phyloP scores from a whole-genome alignment of 2,797 vertebrate genomes.

The Dromococcyx pavoninus region DNA sequence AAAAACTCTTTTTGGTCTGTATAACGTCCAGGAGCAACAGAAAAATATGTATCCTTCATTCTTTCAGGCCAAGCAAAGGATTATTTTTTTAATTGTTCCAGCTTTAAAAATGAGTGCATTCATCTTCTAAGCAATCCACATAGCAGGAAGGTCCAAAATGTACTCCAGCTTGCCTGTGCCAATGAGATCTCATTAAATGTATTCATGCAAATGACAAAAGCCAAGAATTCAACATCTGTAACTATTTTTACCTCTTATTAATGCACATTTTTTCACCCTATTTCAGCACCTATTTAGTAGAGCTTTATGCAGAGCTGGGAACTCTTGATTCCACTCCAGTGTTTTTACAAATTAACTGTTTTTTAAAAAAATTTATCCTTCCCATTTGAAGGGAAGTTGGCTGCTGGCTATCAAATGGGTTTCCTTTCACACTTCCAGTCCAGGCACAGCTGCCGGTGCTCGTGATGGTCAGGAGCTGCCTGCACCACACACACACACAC shows the following conservation, averaged over 20 bases:
- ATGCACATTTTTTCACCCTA: background rate
- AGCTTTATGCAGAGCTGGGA: background rate
- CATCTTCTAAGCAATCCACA: slow-evolving; percentile 18
- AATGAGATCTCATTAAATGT: background rate
- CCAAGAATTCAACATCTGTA: background rate
- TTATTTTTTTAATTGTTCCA: slow-evolving; percentile 43
- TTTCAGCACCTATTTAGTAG: background rate
- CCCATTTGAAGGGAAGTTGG: background rate
- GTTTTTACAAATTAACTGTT: background rate
- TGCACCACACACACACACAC: fast-evolving
- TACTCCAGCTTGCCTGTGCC: background rate
- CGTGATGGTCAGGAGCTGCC: background rate
- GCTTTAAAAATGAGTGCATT: slow-evolving; percentile 34
- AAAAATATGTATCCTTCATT: background rate
- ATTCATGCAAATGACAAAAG: background rate
- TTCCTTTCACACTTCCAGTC: background rate
- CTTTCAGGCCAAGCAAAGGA: slow-evolving; percentile 13
- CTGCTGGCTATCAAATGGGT: background rate
- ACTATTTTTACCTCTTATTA: slow-evolving; percentile 25
- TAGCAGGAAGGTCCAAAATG: background rate
- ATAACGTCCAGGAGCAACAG: background rate
- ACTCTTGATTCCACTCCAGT: background rate
- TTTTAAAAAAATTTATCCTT: background rate
- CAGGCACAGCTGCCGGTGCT: background rate
- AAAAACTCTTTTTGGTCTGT: background rate